Evolutionary conservation across 1,140 invertebrate species (phyloP), one percentile per base, ranked within the genome.

Genomic region (Apis florea): DNA sequence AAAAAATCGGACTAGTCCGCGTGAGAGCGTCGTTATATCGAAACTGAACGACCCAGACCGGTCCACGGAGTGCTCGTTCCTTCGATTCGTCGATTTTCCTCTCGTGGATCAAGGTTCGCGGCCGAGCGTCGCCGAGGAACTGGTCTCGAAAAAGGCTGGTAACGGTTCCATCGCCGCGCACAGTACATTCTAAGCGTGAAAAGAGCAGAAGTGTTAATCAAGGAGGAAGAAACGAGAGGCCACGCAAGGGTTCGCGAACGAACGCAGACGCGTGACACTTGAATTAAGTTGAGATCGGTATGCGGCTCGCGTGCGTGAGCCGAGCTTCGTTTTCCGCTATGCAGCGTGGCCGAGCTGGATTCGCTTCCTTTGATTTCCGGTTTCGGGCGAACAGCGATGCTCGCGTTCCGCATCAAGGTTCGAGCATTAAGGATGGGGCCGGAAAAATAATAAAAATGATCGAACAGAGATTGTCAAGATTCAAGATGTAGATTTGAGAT

Each of bases 131-230:
- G 67, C 84, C 79, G 83, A 83, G 73, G 89, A 89, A 92, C 91
- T 92, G 91, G 88, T 87, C 88, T 91, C 86, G 88, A 90, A 89
- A 24, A 88, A 88, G 86, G 89, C 83, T 83, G 58, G 85, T 92
- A 92, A 92, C 91, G 91, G 91, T 92, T 89, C 74, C 84, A 89
- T 77, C 85, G 89, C 53, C 77, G 77, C 74, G 67, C 74, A 83
- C 73, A 40, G 59, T 86, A 77, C 77, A 72, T 70, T 82, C 78
- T 61, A 64, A 58, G 76, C 59, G 77, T 80, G 70, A 63, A 86
- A 83, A 59, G 67, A 71, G 49, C 49, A 53, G 24, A 72, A 59
- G 19, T 19, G 31, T 72, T 72, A 17, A 40, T 56, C 70, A 70
- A 71, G 77, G 19, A 82, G 59, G 47, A 59, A 71, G 64, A 72